Conservation (phyloP, 2,797 vertebrate species). For the Iguana delicatissima region DNA sequence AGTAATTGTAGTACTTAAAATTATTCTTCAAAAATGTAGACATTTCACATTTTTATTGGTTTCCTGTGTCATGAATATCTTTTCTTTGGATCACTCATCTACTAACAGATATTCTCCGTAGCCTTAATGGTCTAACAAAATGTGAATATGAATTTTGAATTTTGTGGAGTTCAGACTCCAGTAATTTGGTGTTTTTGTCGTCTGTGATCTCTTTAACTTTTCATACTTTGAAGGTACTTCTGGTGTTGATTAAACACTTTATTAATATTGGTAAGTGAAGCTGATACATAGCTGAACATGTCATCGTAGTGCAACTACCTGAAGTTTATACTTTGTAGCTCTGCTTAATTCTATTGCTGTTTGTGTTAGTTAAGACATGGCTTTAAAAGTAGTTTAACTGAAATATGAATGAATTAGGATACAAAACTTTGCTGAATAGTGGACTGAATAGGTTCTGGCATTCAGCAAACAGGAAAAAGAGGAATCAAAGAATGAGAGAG, state of each 20-base stretch:
- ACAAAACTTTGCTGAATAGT: not conserved
- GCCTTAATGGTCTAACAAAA: conserved; percentile 60
- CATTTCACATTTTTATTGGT: conserved; percentile 63
- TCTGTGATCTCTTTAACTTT: conserved; percentile 73
- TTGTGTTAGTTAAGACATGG: conserved; percentile 77
- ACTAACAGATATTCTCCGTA: conserved; percentile 61
- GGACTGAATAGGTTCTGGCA: not conserved
- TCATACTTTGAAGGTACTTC: conserved; percentile 53
- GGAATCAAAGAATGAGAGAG: not conserved
- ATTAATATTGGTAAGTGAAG: conserved; percentile 63
- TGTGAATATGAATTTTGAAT: conserved; percentile 81
- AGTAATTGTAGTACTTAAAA: conserved; percentile 58
- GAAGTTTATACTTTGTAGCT: conserved; percentile 81
- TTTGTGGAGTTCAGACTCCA: conserved; percentile 62
- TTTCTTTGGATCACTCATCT: conserved; percentile 67
- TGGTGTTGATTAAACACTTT: conserved; percentile 65
- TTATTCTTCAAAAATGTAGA: conserved; percentile 47
- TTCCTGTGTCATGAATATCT: conserved; percentile 65
- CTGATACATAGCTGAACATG: conserved; percentile 71
- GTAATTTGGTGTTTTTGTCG: conserved; percentile 71
- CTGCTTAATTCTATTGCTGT: conserved; percentile 80
- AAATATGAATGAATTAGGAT: conserved; percentile 13
- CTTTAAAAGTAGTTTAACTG: conserved; percentile 54
- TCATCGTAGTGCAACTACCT: conserved; percentile 80
- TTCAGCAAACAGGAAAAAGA: not conserved